phyloP scores from a whole-genome alignment of 2,888 invertebrate species.

The Cryptosula pallasiana region DNA sequence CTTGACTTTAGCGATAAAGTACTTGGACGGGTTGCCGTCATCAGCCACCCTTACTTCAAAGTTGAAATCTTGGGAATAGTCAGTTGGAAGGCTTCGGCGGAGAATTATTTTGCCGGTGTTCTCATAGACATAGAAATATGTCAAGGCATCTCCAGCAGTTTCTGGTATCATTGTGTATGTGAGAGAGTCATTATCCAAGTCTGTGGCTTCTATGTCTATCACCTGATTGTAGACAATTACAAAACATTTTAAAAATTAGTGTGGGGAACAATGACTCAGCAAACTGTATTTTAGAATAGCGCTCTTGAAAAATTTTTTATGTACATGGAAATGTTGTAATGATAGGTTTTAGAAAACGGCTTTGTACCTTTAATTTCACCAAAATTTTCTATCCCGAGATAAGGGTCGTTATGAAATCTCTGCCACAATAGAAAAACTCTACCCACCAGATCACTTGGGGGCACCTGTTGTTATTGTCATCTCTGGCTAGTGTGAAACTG shows the following conservation, averaged over 20 bases:
- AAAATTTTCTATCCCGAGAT: too few relatives aligned
- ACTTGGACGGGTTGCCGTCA: constrained; percentile 11
- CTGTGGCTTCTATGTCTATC: constrained; percentile 17
- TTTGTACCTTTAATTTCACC: too few relatives aligned
- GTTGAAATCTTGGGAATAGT: background rate
- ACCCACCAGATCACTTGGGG: too few relatives aligned
- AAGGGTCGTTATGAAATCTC: too few relatives aligned
- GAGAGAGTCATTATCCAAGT: constrained; percentile 22
- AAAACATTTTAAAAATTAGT: background rate
- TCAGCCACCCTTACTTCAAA: constrained; percentile 14
- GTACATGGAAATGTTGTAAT: too few relatives aligned
- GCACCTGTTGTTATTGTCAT: too few relatives aligned
- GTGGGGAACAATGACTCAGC: too few relatives aligned
- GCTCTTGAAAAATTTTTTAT: too few relatives aligned
- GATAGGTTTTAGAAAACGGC: too few relatives aligned
- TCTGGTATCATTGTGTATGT: constrained; percentile 16
- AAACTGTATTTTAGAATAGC: too few relatives aligned
- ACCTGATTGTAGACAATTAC: background rate
- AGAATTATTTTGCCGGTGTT: background rate
- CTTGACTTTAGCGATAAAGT: background rate
- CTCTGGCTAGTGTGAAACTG: too few relatives aligned
- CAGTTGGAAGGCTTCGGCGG: background rate
- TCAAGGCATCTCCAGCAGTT: background rate
- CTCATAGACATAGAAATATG: constrained; percentile 15
- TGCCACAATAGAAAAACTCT: too few relatives aligned